Evolutionary conservation across 2,113 vertebrate genomes (phyloP).

Genomic region (Microcebus tavaratra): DNA sequence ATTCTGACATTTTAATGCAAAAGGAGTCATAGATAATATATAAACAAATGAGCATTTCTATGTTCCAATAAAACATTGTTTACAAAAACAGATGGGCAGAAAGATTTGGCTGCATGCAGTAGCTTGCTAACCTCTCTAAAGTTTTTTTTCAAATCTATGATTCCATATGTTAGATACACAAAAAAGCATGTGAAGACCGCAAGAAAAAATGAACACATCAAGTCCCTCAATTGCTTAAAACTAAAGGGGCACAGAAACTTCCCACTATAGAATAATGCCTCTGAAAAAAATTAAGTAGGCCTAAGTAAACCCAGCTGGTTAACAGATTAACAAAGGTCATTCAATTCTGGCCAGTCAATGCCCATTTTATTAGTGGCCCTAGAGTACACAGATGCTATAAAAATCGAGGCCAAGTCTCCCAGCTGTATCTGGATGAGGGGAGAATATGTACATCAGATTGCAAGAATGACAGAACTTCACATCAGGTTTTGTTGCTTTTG

Average conservation of each 20-base stretch:
- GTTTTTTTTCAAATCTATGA: not conserved
- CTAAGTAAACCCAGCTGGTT: not conserved
- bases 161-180: not conserved
- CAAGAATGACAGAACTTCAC: not conserved
- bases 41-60: slow-evolving; percentile 2
- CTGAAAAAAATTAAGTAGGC: not conserved
- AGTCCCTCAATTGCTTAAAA: not conserved
- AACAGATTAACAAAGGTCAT: not conserved
- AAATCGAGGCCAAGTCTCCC: not conserved
- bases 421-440: not conserved
- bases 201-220: not conserved
- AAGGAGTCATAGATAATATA: not conserved
- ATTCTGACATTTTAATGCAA: slow-evolving; percentile 3
- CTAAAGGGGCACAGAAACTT: not conserved
- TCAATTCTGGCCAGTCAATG: not conserved
- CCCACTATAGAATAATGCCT: not conserved
- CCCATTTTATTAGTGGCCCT: not conserved
- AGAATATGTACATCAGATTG: not conserved
- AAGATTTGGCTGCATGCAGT: not conserved
- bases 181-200: not conserved
- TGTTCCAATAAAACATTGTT: slow-evolving; percentile 2
- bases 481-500: not conserved
- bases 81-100: not conserved
- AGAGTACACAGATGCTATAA: not conserved
- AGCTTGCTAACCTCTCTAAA: not conserved